Conservation (phyloP, 1,140 invertebrate genomes). For the Procambarus clarkii region DNA sequence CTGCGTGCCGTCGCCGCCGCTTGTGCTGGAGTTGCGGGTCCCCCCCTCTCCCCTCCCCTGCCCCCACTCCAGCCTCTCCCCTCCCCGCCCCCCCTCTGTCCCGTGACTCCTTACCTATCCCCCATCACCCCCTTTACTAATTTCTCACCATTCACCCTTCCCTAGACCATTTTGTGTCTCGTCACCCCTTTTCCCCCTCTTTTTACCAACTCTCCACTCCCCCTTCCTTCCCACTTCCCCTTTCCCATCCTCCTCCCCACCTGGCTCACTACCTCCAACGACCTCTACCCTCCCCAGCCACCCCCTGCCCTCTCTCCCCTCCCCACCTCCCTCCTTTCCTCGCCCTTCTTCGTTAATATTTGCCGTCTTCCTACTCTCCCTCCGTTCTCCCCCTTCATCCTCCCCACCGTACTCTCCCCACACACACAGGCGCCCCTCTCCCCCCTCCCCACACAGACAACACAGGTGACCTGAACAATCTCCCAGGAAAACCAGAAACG, state of each 20-base stretch:
- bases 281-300: not conserved
- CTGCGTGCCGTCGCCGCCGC: not conserved
- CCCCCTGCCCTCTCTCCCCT: not conserved
- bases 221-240: not conserved
- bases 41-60: not conserved
- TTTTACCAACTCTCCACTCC: not conserved
- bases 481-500: too few relatives aligned
- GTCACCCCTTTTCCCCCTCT: not conserved
- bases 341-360: not conserved
- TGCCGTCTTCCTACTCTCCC: not conserved
- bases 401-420: not conserved
- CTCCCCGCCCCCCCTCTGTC: too few relatives aligned
- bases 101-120: too few relatives aligned
- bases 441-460: too few relatives aligned
- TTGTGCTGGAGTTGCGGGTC: not conserved
- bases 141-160: too few relatives aligned
- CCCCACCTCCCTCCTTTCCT: not conserved
- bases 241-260: not conserved
- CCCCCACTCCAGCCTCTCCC: not conserved
- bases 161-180: not conserved
- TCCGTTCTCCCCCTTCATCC: not conserved
- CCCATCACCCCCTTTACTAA: too few relatives aligned
- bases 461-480: too few relatives aligned
- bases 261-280: not conserved
- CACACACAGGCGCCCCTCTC: not conserved